Percentiles rank a stretch among this genome's conserved stretches.
phyloP scores from a whole-genome alignment of 2,888 invertebrate genomes.

The Rhorus exstirpatorius region DNA sequence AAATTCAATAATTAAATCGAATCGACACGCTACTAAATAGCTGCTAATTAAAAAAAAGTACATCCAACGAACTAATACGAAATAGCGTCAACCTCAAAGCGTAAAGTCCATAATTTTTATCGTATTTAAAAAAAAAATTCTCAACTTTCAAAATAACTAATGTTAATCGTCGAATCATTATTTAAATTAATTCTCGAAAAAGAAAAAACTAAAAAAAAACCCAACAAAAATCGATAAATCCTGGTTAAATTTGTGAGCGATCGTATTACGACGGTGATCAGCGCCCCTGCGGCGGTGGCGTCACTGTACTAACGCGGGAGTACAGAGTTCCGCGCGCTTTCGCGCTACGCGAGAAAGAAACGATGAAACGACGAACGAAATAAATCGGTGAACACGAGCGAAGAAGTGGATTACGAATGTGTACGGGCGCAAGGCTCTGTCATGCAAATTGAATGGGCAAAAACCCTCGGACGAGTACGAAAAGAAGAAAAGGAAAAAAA shows the following conservation, averaged over 20 bases:
- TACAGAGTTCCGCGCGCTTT: neutral
- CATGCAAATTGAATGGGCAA: slow-evolving; percentile 35
- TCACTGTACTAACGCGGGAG: slow-evolving; percentile 9
- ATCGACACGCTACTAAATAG: no score
- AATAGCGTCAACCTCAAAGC: no score
- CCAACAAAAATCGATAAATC: neutral
- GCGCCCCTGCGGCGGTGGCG: slow-evolving; percentile 6
- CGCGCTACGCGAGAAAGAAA: neutral
- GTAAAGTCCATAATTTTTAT: no score
- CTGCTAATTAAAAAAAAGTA: no score
- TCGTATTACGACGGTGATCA: neutral
- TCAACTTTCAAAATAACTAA: neutral
- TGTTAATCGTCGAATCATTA: no score
- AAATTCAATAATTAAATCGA: no score
- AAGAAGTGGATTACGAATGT: neutral
- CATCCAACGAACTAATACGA: no score
- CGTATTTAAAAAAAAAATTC: no score
- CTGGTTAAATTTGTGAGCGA: neutral
- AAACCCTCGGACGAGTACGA: neutral
- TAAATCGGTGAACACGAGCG: slow-evolving; percentile 19
- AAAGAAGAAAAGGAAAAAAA: slow-evolving; percentile 1
- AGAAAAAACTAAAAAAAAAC: neutral
- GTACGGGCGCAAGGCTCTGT: neutral
- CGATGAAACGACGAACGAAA: slow-evolving; percentile 6
- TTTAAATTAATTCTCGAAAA: neutral